A percentile compares a stretch with the other conserved stretches of the same genome.
Evolutionary conservation across 2,797 vertebrate species (phyloP).

Genomic region (Nannoperca obscura): DNA sequence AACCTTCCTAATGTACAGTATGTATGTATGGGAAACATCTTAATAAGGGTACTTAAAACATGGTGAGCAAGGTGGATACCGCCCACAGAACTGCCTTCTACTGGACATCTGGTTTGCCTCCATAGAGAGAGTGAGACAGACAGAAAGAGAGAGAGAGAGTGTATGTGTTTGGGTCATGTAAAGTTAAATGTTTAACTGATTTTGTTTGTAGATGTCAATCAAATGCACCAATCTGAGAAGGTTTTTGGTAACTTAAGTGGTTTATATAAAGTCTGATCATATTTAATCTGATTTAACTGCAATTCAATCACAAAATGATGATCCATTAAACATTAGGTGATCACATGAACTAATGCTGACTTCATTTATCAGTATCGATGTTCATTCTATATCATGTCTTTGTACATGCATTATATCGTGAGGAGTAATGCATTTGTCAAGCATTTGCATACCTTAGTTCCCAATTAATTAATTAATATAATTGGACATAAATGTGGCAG

Average conservation of each 20-base stretch:
- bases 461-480: background rate
- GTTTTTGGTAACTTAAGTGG: slow-evolving; percentile 1
- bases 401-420: slow-evolving; percentile 9
- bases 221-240: background rate
- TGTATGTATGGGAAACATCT: background rate
- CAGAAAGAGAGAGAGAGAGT: background rate
- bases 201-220: background rate
- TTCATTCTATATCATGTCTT: slow-evolving; percentile 1
- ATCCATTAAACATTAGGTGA: background rate
- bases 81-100: background rate
- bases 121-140: background rate
- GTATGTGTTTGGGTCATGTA: background rate
- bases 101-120: background rate
- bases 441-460: slow-evolving; percentile 8
- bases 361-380: slow-evolving; percentile 21
- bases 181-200: background rate
- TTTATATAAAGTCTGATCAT: slow-evolving; percentile 13
- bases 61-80: background rate
- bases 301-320: background rate
- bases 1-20: background rate
- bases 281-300: slow-evolving; percentile 14
- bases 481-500: background rate
- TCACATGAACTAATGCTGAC: slow-evolving; percentile 24
- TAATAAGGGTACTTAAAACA: background rate
- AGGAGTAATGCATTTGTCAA: slow-evolving; percentile 3